Conservation (phyloP, 2,113 vertebrate genomes). For the Prolemur simus region DNA sequence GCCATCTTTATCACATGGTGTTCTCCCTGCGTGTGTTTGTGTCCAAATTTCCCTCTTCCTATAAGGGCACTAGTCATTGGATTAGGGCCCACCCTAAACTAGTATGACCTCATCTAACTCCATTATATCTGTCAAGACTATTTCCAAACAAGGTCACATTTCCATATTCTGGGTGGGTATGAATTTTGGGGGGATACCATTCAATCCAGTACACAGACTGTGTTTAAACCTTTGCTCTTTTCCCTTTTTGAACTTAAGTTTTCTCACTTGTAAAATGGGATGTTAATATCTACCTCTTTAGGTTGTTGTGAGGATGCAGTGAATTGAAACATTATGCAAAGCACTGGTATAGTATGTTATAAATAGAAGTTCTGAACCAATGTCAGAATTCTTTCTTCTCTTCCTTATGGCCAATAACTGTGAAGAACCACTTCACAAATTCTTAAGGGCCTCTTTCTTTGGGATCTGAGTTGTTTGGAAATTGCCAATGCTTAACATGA, state of each 20-base stretch:
- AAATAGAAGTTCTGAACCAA: not conserved
- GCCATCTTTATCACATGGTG: not conserved
- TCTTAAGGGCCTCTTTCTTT: not conserved
- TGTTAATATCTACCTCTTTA: not conserved
- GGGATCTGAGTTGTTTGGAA: not conserved
- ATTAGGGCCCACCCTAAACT: not conserved
- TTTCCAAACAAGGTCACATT: not conserved
- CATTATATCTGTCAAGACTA: not conserved
- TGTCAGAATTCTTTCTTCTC: not conserved
- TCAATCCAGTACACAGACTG: not conserved
- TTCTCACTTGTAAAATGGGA: not conserved
- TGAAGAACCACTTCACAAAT: not conserved
- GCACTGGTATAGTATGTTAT: not conserved
- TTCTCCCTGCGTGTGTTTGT: not conserved
- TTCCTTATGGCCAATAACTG: not conserved
- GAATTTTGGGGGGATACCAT: not conserved
- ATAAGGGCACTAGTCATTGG: not conserved
- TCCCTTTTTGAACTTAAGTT: not conserved
- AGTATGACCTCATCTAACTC: not conserved
- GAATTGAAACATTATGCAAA: not conserved
- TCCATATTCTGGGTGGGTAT: not conserved
- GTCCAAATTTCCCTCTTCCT: not conserved
- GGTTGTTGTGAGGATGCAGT: not conserved
- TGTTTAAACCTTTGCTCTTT: not conserved
- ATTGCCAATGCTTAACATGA: not conserved